A percentile compares a stretch with the other conserved stretches of the same genome.
phyloP scores from a whole-genome alignment of 2,888 invertebrate species.

The Diarsia mendica region DNA sequence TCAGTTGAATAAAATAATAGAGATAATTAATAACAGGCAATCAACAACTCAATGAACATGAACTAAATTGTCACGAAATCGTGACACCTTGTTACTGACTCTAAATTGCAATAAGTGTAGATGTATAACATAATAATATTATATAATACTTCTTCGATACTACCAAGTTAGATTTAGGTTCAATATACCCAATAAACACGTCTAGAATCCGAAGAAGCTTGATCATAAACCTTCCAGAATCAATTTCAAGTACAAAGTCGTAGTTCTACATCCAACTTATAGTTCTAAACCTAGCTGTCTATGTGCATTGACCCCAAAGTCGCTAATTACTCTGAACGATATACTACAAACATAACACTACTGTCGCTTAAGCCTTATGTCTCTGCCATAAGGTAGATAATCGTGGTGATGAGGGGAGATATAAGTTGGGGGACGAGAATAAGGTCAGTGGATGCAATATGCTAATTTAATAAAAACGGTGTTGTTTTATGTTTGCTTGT shows the following conservation, averaged over 20 bases:
- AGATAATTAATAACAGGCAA: neutral
- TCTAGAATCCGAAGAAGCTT: too few species aligned
- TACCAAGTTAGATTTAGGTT: too few species aligned
- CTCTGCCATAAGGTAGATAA: constrained; percentile 32
- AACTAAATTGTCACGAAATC: constrained; percentile 11
- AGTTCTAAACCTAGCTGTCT: constrained; percentile 56
- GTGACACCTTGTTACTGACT: neutral
- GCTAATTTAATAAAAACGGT: constrained; percentile 80
- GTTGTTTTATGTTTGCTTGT: constrained; percentile 52
- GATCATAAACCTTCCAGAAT: constrained; percentile 16
- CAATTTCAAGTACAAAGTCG: constrained; percentile 46
- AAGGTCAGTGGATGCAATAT: constrained; percentile 77
- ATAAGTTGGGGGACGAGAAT: constrained; percentile 60
- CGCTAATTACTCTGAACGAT: constrained; percentile 61
- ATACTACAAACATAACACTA: constrained; percentile 28
- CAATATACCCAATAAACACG: too few species aligned
- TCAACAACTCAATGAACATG: neutral
- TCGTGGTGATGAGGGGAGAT: neutral
- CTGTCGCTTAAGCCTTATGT: constrained; percentile 35
- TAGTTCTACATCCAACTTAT: constrained; percentile 58
- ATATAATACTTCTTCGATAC: too few species aligned
- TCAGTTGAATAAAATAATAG: too few species aligned
- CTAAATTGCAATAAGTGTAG: too few species aligned
- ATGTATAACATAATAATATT: too few species aligned
- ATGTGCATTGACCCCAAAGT: constrained; percentile 68